Percentiles rank a stretch among this genome's conserved stretches.
These are phyloP conservation scores for Tinea trinotella DNA, from an alignment of 2,888 invertebrate genomes.

Conservation along the genomic window DNA sequence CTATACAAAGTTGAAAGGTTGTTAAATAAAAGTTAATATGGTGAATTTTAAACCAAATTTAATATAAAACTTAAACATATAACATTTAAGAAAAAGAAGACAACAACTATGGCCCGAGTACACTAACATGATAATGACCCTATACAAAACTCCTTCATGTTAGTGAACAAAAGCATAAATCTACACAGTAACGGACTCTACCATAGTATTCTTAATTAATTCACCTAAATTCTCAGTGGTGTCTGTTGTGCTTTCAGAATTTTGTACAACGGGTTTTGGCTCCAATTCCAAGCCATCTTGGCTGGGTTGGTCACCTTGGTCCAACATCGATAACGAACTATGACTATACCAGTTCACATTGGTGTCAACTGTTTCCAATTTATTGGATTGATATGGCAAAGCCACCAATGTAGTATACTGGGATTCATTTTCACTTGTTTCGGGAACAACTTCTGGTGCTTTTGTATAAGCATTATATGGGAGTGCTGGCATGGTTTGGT, in stretches of 20 bases:
- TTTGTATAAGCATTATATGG: constrained; percentile 60
- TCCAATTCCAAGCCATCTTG: constrained; percentile 44
- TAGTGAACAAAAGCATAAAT: constrained; percentile 24
- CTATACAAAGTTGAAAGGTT: too few species aligned
- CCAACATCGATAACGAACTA: constrained; percentile 51
- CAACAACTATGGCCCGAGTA: constrained; percentile 39
- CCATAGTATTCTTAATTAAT: constrained; percentile 93
- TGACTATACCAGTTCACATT: constrained; percentile 67
- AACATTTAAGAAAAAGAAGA: constrained; percentile 31
- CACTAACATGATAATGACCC: not conserved
- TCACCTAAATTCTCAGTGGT: constrained; percentile 86
- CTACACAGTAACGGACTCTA: constrained; percentile 90
- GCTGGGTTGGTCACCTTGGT: constrained; percentile 48
- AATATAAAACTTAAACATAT: constrained; percentile 13
- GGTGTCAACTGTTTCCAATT: constrained; percentile 76
- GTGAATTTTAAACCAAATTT: constrained; percentile 5
- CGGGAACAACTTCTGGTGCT: constrained; percentile 48
- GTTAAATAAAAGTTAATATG: too few species aligned
- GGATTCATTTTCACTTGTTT: constrained; percentile 62
- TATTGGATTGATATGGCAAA: constrained; percentile 74
- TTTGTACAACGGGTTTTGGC: constrained; percentile 29
- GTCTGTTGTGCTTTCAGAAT: constrained; percentile 34
- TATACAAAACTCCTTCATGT: not conserved
- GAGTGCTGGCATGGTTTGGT: constrained; percentile 41
- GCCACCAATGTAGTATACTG: constrained; percentile 79